These are phyloP conservation scores for Drosophila grimshawi DNA, from an alignment of 1,140 invertebrate species.

Conservation along the genomic window DNA sequence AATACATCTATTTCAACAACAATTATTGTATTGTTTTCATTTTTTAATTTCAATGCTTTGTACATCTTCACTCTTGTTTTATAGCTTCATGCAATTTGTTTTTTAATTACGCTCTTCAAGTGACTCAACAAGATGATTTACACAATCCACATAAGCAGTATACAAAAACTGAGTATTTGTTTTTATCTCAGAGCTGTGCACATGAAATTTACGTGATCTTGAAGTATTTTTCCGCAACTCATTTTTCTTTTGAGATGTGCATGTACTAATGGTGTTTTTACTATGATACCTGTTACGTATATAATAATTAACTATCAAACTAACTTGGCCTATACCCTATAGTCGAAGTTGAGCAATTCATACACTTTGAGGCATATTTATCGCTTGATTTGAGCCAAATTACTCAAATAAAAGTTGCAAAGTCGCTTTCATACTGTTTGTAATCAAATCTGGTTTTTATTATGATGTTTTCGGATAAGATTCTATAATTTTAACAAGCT, in stretches of 20 bases:
- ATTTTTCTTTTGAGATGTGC: slow-evolving; percentile 1
- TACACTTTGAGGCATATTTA: no score
- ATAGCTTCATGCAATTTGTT: slow-evolving; percentile 3
- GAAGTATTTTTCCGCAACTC: slow-evolving; percentile 31
- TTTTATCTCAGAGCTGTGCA: neutral
- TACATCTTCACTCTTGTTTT: neutral
- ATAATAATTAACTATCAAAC: neutral
- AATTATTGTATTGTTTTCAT: slow-evolving; percentile 4
- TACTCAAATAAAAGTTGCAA: neutral
- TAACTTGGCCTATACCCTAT: neutral
- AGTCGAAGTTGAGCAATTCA: no score
- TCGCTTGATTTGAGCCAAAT: no score
- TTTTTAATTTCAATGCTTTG: neutral
- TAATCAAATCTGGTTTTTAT: neutral
- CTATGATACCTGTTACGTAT: neutral
- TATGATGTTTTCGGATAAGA: neutral
- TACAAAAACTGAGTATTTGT: neutral
- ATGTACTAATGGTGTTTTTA: slow-evolving; percentile 1
- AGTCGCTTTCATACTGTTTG: neutral
- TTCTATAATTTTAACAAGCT: neutral
- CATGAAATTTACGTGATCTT: slow-evolving; percentile 12
- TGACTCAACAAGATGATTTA: slow-evolving; percentile 42
- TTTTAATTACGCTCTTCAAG: slow-evolving; percentile 3
- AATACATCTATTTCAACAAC: slow-evolving; percentile 11
- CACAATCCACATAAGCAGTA: neutral